Base-by-base conservation (phyloP, 2,797 vertebrate species). In the Paramormyrops hopkinsi region DNA sequence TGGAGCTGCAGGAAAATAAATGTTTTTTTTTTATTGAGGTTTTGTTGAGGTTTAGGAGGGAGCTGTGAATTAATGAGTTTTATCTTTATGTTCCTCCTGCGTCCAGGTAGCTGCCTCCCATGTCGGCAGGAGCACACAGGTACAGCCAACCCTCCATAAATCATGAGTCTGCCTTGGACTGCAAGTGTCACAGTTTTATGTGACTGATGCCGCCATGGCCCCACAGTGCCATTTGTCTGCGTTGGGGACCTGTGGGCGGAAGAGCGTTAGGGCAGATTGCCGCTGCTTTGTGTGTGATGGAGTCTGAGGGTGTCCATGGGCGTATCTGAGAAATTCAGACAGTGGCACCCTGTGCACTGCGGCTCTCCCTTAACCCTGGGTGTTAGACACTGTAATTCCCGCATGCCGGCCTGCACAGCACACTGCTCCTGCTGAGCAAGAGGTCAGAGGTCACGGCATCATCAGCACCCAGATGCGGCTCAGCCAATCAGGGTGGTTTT, bases 61-160 rank as follows among this genome's bases (percentile, higher is more conserved):
- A 93, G 90, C 89, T 92, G 89, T 92, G 90, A 93, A 90, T 93
- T 93, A 94, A 95, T 95, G 93, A 94, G 92, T 94, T 95, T 94
- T 91, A 93, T 93, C 93, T 94, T 76, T 0, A 73, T 89, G 91
- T 88, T 88, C 79, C 86, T 46, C 11, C 46, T n/a, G 6, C 56
- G 14, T 65, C 56, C 86, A 88, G 86, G 86, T 91, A 76, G 17
- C 91, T 33, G 87, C 88, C 88, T 89, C 44, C 89, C 41, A 89
- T 89, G 91, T 91, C 22, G 4, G 92, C 11, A 5, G 3, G 14
- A 48, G 51, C 48, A 2, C 56, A 9, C 7, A 9, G 84, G 25
- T 48, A 2, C 90, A 46, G 44, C 82, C 46, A 50, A 25, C 1
- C 46, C 8, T 46, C 76, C 41, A 46, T 83, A 48, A 83, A 83